A percentile compares a stretch with the other conserved stretches of the same genome.
Conservation (phyloP, 2,113 vertebrate genomes). For the Miniopterus natalensis region DNA sequence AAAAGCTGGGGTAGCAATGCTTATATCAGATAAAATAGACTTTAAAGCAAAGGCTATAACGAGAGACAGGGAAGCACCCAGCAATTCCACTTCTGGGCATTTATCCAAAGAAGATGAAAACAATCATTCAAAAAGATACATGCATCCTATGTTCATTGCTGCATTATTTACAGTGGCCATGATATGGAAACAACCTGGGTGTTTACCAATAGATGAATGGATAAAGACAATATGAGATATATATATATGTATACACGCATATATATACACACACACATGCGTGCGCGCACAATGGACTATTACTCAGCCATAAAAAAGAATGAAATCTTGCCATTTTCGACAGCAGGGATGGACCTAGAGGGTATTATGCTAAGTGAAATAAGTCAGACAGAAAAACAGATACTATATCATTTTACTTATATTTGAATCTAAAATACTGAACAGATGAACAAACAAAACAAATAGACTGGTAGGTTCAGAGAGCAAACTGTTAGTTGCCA, state of each 20-base stretch:
- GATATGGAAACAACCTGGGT: neutral
- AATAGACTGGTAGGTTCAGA: neutral
- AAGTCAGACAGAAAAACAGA: neutral
- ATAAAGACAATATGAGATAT: neutral
- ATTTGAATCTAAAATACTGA: neutral
- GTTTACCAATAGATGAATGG: neutral
- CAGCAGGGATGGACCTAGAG: neutral
- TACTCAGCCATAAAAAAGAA: neutral
- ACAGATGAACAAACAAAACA: neutral
- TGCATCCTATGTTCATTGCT: neutral
- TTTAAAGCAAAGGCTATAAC: neutral
- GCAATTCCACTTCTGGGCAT: neutral
- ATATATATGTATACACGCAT: too few species aligned
- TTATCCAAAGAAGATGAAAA: neutral
- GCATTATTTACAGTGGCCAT: neutral
- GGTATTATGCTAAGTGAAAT: neutral
- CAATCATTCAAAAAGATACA: neutral
- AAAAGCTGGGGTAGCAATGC: neutral
- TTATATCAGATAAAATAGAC: neutral
- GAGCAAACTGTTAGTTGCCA: neutral
- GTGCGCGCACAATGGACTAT: neutral
- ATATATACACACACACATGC: neutral
- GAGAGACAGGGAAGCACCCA: neutral
- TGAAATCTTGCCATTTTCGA: neutral
- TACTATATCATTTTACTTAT: neutral